A percentile compares a stretch with the other conserved stretches of the same genome.
Conservation (phyloP, 2,888 invertebrate species). For the Drepana falcataria region DNA sequence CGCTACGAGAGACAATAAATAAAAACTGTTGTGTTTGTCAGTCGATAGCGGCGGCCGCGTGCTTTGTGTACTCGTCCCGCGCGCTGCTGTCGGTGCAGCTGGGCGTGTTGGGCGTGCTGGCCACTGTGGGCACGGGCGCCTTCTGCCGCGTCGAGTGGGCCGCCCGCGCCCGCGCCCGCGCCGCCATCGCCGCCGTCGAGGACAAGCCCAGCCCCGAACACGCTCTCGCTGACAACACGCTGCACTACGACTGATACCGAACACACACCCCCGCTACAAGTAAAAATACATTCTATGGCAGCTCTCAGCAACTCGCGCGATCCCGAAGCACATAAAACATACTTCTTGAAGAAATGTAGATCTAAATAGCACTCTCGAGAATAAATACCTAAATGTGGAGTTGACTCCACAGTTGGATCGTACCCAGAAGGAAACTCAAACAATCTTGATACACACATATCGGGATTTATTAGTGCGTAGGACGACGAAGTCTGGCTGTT, state of each 20-base stretch:
- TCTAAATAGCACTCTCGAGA: no score
- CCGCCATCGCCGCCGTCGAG: constrained; percentile 39
- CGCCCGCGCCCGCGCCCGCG: constrained; percentile 47
- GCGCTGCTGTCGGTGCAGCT: constrained; percentile 86
- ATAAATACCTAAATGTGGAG: no score
- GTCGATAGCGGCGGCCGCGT: constrained; percentile 90
- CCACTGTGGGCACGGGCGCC: constrained; percentile 84
- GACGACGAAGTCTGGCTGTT: no score
- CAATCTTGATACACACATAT: no score
- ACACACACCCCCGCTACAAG: not conserved
- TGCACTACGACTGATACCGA: constrained; percentile 58
- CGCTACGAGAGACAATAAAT: not conserved
- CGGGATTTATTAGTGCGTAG: no score
- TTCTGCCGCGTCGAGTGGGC: constrained; percentile 89
- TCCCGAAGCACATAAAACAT: no score
- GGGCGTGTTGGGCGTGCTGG: constrained; percentile 83
- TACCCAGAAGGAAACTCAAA: no score
- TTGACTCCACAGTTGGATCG: no score
- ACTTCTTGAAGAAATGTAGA: no score
- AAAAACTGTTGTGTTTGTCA: constrained; percentile 43
- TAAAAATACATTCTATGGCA: no score
- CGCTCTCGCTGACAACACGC: constrained; percentile 54
- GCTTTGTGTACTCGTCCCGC: constrained; percentile 89
- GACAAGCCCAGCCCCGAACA: constrained; percentile 53
- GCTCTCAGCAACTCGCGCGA: no score